Evolutionary conservation across 2,888 invertebrate genomes (phyloP).

Genomic region (Tanytarsus gracilentus): DNA sequence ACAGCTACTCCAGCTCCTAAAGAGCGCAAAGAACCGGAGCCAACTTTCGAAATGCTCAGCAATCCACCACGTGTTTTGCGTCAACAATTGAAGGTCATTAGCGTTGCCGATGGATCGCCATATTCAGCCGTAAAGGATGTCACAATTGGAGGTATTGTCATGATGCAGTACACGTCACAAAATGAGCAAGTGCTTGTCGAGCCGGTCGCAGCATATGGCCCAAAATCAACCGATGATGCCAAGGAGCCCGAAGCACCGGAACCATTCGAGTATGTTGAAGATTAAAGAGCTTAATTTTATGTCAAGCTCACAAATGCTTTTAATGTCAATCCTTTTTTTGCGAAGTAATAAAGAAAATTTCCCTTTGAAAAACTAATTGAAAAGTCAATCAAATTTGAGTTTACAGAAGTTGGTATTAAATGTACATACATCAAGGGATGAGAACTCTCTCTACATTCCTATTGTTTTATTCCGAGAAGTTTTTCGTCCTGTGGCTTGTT

Average conservation of each 20-base stretch:
- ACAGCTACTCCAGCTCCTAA: conserved; percentile 41
- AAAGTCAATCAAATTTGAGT: too few relatives aligned
- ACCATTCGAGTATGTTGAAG: conserved; percentile 92
- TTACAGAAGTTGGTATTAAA: too few relatives aligned
- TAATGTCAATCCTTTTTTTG: too few relatives aligned
- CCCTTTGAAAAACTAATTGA: too few relatives aligned
- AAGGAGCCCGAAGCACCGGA: conserved; percentile 96
- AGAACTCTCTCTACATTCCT: too few relatives aligned
- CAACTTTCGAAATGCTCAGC: conserved; percentile 78
- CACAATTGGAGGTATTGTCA: conserved; percentile 90
- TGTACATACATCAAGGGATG: too few relatives aligned
- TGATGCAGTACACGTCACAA: conserved; percentile 79
- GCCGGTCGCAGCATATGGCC: conserved; percentile 83
- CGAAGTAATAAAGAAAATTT: too few relatives aligned
- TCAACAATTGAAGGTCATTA: conserved; percentile 74
- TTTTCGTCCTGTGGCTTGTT: too few relatives aligned
- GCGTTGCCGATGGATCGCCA: conserved; percentile 68
- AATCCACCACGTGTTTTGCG: conserved; percentile 94
- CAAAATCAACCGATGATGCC: conserved; percentile 78
- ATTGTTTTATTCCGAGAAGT: too few relatives aligned
- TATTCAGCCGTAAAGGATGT: conserved; percentile 92
- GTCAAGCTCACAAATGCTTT: too few relatives aligned
- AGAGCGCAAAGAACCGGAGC: conserved; percentile 76
- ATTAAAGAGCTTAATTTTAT: conserved; percentile 50
- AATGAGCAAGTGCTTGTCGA: conserved; percentile 76